A percentile compares a stretch with the other conserved stretches of the same genome.
Conservation (phyloP, 2,113 vertebrate genomes). For the Toxostoma redivivum region DNA sequence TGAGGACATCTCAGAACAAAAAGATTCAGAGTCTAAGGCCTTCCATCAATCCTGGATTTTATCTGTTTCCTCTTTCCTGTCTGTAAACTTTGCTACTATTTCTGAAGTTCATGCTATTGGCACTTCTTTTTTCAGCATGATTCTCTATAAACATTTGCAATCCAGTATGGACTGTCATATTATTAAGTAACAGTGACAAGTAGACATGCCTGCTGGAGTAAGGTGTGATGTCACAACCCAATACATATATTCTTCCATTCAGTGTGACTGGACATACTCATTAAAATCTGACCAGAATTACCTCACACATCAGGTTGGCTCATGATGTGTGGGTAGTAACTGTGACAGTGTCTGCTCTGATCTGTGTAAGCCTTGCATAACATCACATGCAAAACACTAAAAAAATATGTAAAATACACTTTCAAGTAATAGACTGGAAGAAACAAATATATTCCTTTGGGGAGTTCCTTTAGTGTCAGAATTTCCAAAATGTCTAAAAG, state of each 20-base stretch:
- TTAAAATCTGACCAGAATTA: neutral
- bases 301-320: neutral
- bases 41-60: neutral
- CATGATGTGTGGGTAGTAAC: neutral
- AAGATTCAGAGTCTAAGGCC: neutral
- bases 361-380: neutral
- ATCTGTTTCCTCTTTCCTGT: neutral
- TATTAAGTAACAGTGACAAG: neutral
- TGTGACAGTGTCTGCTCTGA: fast-evolving
- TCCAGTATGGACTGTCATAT: neutral
- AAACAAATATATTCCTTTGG: neutral
- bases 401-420: neutral
- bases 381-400: neutral
- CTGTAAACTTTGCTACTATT: neutral
- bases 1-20: neutral
- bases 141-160: neutral
- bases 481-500: neutral
- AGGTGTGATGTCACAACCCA: neutral
- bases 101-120: neutral
- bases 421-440: neutral
- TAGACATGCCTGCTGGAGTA: neutral
- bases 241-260: neutral
- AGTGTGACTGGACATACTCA: neutral
- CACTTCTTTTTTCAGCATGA: neutral
- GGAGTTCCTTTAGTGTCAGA: neutral